A percentile compares a stretch with the other conserved stretches of the same genome.
phyloP scores from a whole-genome alignment of 1,140 invertebrate genomes.

The Drosophila erecta region DNA sequence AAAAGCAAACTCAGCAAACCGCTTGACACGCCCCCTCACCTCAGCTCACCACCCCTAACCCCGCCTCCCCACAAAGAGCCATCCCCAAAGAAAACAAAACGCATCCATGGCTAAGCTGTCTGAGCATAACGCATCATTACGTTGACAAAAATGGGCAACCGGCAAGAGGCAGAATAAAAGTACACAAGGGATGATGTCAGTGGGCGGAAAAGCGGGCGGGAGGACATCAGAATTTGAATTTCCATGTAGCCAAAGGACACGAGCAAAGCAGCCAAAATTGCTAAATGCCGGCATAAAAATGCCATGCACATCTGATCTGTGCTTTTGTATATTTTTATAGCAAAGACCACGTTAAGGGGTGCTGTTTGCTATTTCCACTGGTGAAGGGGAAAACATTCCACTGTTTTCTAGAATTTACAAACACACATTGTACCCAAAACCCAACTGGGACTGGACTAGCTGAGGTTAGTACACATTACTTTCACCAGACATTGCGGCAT shows the following conservation, averaged over 20 bases:
- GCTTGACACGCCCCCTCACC: slow-evolving; percentile 27
- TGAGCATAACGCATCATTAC: slow-evolving; percentile 74
- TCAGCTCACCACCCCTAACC: too few species aligned
- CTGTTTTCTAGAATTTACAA: too few species aligned
- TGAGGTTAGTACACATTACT: too few species aligned
- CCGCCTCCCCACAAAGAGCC: not conserved
- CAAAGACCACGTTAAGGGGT: not conserved
- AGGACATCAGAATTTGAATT: slow-evolving; percentile 53
- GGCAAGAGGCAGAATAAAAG: slow-evolving; percentile 37
- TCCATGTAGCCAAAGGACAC: slow-evolving; percentile 43
- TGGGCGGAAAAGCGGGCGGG: not conserved
- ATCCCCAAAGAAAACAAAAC: slow-evolving; percentile 9
- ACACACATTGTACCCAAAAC: too few species aligned
- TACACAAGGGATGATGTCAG: slow-evolving; percentile 10
- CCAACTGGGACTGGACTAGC: too few species aligned
- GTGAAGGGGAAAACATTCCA: not conserved
- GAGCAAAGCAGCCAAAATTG: not conserved
- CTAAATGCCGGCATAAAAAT: slow-evolving; percentile 52
- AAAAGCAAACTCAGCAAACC: slow-evolving; percentile 43
- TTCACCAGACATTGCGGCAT: too few species aligned
- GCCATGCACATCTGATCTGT: slow-evolving; percentile 23
- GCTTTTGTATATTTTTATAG: not conserved
- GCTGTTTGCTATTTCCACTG: too few species aligned
- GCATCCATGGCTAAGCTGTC: slow-evolving; percentile 48
- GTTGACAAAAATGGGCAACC: slow-evolving; percentile 60